Conservation (phyloP, 2,888 invertebrate species). For the Allophyes oxyacanthae region DNA sequence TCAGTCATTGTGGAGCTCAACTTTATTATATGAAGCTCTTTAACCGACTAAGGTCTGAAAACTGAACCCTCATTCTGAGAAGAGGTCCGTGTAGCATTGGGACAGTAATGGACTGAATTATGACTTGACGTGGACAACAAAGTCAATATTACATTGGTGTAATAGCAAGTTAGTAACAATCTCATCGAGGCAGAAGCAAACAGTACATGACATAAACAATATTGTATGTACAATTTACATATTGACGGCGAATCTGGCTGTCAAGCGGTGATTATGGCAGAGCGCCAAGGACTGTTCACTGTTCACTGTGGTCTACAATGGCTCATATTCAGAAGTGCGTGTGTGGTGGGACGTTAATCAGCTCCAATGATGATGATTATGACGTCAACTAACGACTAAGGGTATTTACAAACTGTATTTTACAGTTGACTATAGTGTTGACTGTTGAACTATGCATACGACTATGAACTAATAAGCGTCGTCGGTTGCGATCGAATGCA, state of each 20-base stretch:
- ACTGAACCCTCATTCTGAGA: too few relatives aligned
- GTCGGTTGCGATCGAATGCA: too few relatives aligned
- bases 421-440: background rate
- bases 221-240: background rate
- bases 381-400: background rate
- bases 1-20: too few relatives aligned
- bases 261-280: slow-evolving; percentile 25
- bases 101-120: too few relatives aligned
- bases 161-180: slow-evolving; percentile 2
- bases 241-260: slow-evolving; percentile 11
- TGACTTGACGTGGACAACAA: background rate
- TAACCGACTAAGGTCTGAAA: too few relatives aligned
- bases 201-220: slow-evolving; percentile 12
- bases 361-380: slow-evolving; percentile 10
- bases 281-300: slow-evolving; percentile 17
- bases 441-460: background rate
- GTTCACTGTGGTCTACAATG: slow-evolving; percentile 1
- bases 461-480: too few relatives aligned
- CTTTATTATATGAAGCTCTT: too few relatives aligned
- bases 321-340: background rate
- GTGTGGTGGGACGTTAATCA: slow-evolving; percentile 15
- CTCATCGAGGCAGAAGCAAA: background rate
- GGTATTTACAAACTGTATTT: too few relatives aligned
- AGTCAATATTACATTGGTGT: slow-evolving; percentile 2
- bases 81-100: too few relatives aligned